These are phyloP conservation scores for Tachystola acroxantha DNA, from an alignment of 2,888 invertebrate genomes.

Conservation along the genomic window DNA sequence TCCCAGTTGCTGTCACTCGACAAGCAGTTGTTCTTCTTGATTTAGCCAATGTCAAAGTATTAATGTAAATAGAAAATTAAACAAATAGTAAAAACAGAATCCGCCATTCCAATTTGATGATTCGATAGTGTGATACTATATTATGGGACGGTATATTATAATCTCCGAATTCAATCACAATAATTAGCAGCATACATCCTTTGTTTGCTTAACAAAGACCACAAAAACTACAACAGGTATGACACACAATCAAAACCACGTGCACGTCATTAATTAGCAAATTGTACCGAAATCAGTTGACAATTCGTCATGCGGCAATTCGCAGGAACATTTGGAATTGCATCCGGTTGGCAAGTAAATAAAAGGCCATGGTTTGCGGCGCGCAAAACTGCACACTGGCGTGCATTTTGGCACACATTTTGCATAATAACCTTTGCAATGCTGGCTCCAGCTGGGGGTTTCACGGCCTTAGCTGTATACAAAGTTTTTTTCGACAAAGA, in stretches of 20 bases:
- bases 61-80: too few species aligned
- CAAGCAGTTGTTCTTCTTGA: too few species aligned
- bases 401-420: constrained; percentile 57
- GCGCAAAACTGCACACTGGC: constrained; percentile 43
- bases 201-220: too few species aligned
- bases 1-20: too few species aligned
- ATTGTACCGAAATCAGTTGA: constrained; percentile 45
- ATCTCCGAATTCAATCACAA: too few species aligned
- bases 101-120: too few species aligned
- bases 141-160: too few species aligned
- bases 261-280: constrained; percentile 46
- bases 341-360: constrained; percentile 49
- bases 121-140: too few species aligned
- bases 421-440: constrained; percentile 55
- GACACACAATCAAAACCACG: constrained; percentile 16
- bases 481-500: not conserved
- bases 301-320: constrained; percentile 49
- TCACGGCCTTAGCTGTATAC: constrained; percentile 1
- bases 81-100: too few species aligned
- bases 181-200: too few species aligned
- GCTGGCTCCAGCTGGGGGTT: constrained; percentile 29
- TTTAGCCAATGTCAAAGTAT: too few species aligned
- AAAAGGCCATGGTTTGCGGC: constrained; percentile 45
- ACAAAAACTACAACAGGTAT: not conserved
- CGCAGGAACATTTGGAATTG: constrained; percentile 40